Base-by-base conservation (phyloP, 2,113 vertebrate species). In the Salvelinus namaycush region DNA sequence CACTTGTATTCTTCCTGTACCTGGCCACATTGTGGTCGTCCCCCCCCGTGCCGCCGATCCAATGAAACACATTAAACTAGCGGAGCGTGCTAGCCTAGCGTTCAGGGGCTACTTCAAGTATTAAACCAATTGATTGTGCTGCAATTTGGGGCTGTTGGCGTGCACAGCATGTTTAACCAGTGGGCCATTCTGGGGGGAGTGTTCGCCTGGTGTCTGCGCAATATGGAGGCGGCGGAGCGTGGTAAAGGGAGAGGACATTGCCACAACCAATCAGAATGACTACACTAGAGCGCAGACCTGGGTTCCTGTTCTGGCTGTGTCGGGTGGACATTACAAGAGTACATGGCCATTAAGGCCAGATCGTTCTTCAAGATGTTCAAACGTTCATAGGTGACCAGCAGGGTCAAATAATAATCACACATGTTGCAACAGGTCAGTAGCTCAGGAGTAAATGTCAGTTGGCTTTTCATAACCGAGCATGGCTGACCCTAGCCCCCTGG, bases 51-150 rank as follows among this genome's bases (percentile, higher is more conserved):
- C 87, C 74, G 83, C 77, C 76, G 86, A 78, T 76, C 87, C 87
- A 83, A 66, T 84, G 84, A 87, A 85, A 87, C 85, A 77, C 85
- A 79, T 85, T 83, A 86, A 90, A 89, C 88, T 86, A 89, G 87
- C 84, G 77, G 76, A 85, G 85, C 86, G 24, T 83, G 82, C 79
- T 83, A 79, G 79, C 79, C 77, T 77, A 72, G 82, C 83, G 84
- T 85, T 83, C 77, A 57, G 84, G 89, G 86, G 73, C 84, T 80
- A 64, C 81, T 88, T 83, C 68, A 75, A 81, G 79, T 83, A 89
- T 90, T 89, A 88, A 88, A 81, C 78, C 89, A 80, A 90, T 89
- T 89, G 90, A 89, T 92, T 90, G 89, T 80, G 79, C 77, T 31
- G 83, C 84, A 75, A 77, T 89, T 87, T 87, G 87, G 86, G 68